phyloP scores from a whole-genome alignment of 92 coral and sea anemone genomes.

The Desmophyllum pertusum region DNA sequence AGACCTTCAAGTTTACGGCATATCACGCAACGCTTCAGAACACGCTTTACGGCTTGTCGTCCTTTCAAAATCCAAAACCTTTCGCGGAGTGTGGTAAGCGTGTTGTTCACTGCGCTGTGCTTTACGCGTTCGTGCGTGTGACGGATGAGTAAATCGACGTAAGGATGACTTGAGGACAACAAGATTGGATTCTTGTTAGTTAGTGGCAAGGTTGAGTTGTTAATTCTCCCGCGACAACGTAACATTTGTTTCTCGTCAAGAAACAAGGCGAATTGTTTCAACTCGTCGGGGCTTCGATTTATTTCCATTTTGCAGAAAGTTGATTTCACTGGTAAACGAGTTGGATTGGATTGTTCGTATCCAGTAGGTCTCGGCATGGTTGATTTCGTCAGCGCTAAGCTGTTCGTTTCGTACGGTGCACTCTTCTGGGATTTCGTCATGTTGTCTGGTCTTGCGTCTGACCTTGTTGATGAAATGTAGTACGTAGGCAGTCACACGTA shows the following conservation, averaged over 20 bases:
- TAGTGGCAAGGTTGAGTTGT: slow-evolving; percentile 38
- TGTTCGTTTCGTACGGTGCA: not conserved
- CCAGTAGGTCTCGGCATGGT: slow-evolving; percentile 62
- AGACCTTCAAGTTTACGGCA: slow-evolving; percentile 20
- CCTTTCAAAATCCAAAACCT: too few species aligned
- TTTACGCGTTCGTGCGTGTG: slow-evolving; percentile 5
- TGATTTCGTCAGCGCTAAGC: slow-evolving; percentile 46
- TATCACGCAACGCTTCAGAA: slow-evolving; percentile 2
- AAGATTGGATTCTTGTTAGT: slow-evolving; percentile 50
- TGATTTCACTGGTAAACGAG: slow-evolving; percentile 47
- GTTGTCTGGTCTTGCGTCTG: not conserved
- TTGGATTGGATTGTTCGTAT: slow-evolving; percentile 57
- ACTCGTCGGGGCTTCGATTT: not conserved
- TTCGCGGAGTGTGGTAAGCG: not conserved
- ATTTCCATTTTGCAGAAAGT: slow-evolving; percentile 9
- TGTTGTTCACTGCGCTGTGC: slow-evolving; percentile 12
- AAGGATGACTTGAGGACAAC: slow-evolving; percentile 42
- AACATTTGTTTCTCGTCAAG: slow-evolving; percentile 22
- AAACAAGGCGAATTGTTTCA: slow-evolving; percentile 34
- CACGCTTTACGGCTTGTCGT: not conserved
- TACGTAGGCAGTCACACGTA: slow-evolving; percentile 45
- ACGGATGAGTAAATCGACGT: slow-evolving; percentile 14
- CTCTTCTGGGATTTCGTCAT: not conserved
- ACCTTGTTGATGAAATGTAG: slow-evolving; percentile 11
- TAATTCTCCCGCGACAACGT: slow-evolving; percentile 51